Base-by-base conservation (phyloP, 2,888 invertebrate species). In the Diplolepis rosae region DNA sequence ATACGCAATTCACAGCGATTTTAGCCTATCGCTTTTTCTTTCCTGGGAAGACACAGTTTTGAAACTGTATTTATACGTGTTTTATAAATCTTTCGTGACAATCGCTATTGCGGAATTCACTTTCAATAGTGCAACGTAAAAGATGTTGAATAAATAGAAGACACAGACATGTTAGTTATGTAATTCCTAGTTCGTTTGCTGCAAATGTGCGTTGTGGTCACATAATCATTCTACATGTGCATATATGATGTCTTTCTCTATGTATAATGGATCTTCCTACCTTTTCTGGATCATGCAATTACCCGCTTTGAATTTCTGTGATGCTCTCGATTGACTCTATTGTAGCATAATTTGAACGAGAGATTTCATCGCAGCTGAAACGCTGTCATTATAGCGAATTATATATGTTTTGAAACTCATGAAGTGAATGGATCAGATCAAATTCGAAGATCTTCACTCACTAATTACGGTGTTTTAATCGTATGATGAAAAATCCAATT, bases 241-340 rank as follows among this genome's bases (percentile, higher is more conserved):
- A 72, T 71, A 67, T 68, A 69, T 65, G 70, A 69, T 68, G 9
- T 18, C 48, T 48, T 1, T 22, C 11, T 45, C 45, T 48, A 11
- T n/a, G n/a, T n/a, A n/a, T 4, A 48, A 4, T 4, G 9, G 11
- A 48, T 72, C 75, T 69, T 61, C 71, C 65, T 70, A 70, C 74
- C 68, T 74, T 72, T 72, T 69, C 68, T 69, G 30, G 70, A 72
- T 45, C 69, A 69, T 75, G 72, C 74, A 72, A 70, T 74, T 74
- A 74, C 72, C 74, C 74, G 68, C 11, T 32, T 32, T 9, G 32
- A 32, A 48, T n/a, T 18, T 45, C 5, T 2, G n/a, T 6, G 11
- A 4, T 11, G 22, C 18, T 48, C 45, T 22, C 22, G 9, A 28
- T 52, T 28, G n/a, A n/a, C 9, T 52, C 28, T 52, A 27, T 52